These are phyloP conservation scores for Rotaria socialis DNA, from an alignment of 2,888 invertebrate species.

Conservation along the genomic window DNA sequence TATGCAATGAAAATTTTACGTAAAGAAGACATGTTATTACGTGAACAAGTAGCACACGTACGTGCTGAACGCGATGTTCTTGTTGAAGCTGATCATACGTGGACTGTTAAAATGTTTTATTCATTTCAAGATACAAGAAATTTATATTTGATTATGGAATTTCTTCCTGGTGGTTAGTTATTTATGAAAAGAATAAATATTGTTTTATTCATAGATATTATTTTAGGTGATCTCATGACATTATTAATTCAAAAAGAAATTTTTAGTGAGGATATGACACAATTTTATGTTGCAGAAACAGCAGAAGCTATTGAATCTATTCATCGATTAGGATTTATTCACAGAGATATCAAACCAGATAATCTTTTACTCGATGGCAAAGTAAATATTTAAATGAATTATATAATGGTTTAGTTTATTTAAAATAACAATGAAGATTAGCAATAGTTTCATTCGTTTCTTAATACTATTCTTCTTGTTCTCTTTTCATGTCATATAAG, in stretches of 20 bases:
- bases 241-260: conserved; percentile 98
- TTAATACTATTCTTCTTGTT: no score
- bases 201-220: no score
- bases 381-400: conserved; percentile 53
- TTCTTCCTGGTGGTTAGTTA: conserved; percentile 80
- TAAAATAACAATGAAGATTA: no score
- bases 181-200: no score
- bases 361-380: conserved; percentile 91
- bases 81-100: conserved; percentile 97
- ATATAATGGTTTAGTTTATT: no score
- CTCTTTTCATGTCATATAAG: no score
- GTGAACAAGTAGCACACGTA: conserved; percentile 93
- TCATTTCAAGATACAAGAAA: conserved; percentile 95
- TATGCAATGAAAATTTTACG: conserved; percentile 99
- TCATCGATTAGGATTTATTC: conserved; percentile 93
- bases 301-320: conserved; percentile 97
- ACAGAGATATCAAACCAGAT: conserved; percentile 97
- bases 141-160: conserved; percentile 99
- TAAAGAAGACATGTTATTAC: conserved; percentile 97
- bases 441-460: no score
- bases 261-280: conserved; percentile 93
- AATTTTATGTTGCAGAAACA: conserved; percentile 97
- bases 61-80: conserved; percentile 94
- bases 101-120: conserved; percentile 99
- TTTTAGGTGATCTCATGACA: conserved; percentile 99